A percentile compares a stretch with the other conserved stretches of the same genome.
phyloP scores from a whole-genome alignment of 2,113 vertebrate species.

The Myotis lucifugus region DNA sequence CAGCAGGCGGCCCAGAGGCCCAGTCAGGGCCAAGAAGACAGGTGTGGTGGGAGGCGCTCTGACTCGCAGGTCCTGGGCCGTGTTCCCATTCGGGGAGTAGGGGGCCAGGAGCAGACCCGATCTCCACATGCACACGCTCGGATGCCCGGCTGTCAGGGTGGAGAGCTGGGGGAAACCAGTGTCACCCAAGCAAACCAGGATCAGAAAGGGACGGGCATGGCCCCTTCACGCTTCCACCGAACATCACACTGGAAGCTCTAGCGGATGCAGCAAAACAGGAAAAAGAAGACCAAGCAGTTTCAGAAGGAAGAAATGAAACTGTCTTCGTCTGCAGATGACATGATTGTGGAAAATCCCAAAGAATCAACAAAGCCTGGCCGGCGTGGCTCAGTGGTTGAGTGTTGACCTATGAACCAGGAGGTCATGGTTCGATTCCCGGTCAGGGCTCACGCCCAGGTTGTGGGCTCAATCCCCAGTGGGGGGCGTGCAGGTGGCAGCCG shows the following conservation, averaged over 20 bases:
- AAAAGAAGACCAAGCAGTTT: not conserved
- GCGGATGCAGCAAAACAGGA: not conserved
- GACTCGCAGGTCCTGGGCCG: too few relatives aligned
- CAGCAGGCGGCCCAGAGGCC: too few relatives aligned
- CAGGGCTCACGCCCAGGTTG: too few relatives aligned
- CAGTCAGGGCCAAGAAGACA: not conserved
- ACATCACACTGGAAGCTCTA: not conserved
- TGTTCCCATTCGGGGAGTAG: not conserved
- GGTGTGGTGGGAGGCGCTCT: not conserved
- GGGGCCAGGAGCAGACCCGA: not conserved
- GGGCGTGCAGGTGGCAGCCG: too few relatives aligned
- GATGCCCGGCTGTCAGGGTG: not conserved
- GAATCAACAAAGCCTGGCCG: not conserved
- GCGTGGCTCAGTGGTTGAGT: too few relatives aligned
- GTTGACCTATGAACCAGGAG: too few relatives aligned
- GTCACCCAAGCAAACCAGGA: not conserved
- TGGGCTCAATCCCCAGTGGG: too few relatives aligned
- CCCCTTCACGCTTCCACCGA: too few relatives aligned
- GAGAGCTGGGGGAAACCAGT: not conserved
- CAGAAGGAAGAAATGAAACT: not conserved
- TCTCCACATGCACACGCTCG: not conserved
- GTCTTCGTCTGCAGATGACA: not conserved
- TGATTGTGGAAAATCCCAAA: not conserved
- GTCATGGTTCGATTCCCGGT: too few relatives aligned
- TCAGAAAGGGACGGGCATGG: not conserved